Evolutionary conservation across 2,113 vertebrate genomes (phyloP).

Genomic region (Conger conger): DNA sequence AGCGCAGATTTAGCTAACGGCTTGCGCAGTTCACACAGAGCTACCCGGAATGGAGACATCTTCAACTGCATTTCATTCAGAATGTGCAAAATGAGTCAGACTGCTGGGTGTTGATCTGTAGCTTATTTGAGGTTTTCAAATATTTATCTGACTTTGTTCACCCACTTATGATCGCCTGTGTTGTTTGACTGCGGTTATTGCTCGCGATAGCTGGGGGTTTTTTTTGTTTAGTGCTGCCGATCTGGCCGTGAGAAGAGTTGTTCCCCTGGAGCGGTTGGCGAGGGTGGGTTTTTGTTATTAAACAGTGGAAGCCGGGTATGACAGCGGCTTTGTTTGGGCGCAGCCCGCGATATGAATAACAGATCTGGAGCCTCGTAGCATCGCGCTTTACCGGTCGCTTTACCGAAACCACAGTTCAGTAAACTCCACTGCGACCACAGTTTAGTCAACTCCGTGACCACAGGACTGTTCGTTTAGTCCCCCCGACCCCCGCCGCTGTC

Average conservation of each 20-base stretch:
- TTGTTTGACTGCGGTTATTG: background rate
- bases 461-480: background rate
- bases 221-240: background rate
- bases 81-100: background rate
- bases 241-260: background rate
- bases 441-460: background rate
- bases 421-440: background rate
- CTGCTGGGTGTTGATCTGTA: background rate
- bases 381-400: no score
- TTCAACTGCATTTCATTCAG: background rate
- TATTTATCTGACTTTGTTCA: background rate
- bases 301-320: background rate
- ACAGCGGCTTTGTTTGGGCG: background rate
- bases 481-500: background rate
- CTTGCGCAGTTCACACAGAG: background rate
- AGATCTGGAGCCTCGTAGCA: background rate
- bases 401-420: constrained; percentile 11
- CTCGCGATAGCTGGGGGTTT: background rate
- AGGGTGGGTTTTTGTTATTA: background rate
- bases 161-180: background rate
- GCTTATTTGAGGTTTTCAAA: background rate
- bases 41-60: background rate
- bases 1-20: background rate
- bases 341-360: constrained; percentile 23
- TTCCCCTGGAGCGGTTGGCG: background rate